A percentile compares a stretch with the other conserved stretches of the same genome.
phyloP scores from a whole-genome alignment of 1,140 invertebrate genomes.

The Brachionus angularis region DNA sequence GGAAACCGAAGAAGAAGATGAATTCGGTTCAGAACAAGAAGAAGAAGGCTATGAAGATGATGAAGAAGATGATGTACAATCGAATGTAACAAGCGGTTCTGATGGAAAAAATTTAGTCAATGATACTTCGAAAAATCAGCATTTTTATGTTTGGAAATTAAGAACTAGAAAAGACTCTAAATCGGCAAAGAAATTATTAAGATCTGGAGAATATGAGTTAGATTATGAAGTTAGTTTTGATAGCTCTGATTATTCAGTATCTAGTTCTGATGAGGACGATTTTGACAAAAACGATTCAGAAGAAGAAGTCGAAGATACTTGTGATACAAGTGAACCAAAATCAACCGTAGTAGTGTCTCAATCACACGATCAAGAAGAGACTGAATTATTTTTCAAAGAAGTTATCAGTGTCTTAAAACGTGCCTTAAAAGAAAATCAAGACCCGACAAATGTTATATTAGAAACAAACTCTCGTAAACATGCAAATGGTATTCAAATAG shows the following conservation, averaged over 20 bases:
- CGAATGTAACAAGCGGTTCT: neutral
- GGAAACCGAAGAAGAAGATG: constrained; percentile 14
- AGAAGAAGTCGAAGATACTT: neutral
- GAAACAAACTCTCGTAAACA: constrained; percentile 38
- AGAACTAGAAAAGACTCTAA: neutral
- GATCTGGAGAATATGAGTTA: neutral
- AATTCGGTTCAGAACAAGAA: neutral
- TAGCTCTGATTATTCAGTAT: neutral
- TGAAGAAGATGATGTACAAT: neutral
- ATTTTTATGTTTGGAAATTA: neutral
- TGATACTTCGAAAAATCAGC: constrained; percentile 4
- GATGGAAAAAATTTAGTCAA: neutral
- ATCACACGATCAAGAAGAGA: neutral
- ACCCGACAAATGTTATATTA: constrained; percentile 24
- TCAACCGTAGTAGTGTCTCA: neutral
- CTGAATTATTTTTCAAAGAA: constrained; percentile 14
- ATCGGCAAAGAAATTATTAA: neutral
- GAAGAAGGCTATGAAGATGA: neutral
- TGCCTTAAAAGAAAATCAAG: constrained; percentile 10
- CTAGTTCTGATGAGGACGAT: neutral
- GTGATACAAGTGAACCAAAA: neutral
- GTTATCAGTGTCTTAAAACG: constrained; percentile 5
- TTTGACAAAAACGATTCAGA: neutral
- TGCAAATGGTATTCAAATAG: constrained; percentile 41
- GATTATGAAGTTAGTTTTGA: neutral